Evolutionary conservation across 2,113 vertebrate genomes (phyloP).

Genomic region (Centrocercus urophasianus): DNA sequence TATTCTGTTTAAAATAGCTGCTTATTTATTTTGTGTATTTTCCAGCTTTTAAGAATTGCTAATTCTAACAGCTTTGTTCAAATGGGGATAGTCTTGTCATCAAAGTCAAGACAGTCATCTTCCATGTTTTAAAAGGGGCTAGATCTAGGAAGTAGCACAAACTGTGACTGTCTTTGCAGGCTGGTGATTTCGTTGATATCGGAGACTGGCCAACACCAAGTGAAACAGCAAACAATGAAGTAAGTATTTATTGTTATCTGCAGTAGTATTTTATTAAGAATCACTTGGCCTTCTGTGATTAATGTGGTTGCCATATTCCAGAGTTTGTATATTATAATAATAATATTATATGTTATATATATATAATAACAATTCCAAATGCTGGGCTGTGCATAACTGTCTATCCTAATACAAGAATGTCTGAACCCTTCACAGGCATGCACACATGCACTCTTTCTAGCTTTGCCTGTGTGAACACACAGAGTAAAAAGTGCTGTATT

Average conservation of each 20-base stretch:
- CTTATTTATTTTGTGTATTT: neutral
- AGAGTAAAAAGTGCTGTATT: neutral
- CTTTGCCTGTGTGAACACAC: rapidly evolving
- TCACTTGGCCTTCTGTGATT: neutral
- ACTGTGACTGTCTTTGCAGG: constrained; percentile 76
- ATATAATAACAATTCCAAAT: neutral
- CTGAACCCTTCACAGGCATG: neutral
- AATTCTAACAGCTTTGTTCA: neutral
- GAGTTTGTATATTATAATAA: neutral
- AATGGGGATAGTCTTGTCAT: neutral
- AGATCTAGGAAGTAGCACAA: neutral
- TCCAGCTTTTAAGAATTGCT: neutral
- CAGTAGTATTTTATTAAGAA: neutral
- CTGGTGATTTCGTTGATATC: constrained; percentile 91
- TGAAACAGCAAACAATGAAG: constrained; percentile 90
- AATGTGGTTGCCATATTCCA: neutral
- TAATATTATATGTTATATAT: too few relatives aligned
- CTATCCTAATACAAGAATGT: neutral
- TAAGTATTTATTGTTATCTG: constrained; percentile 64
- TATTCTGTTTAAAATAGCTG: neutral
- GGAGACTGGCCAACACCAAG: constrained; percentile 96
- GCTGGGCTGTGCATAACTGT: neutral
- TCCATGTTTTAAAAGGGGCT: neutral
- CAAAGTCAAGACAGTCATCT: neutral
- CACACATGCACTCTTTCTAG: rapidly evolving